A percentile compares a stretch with the other conserved stretches of the same genome.
Evolutionary conservation across 2,797 vertebrate species (phyloP).

Genomic region (Rhinogobio ventralis): DNA sequence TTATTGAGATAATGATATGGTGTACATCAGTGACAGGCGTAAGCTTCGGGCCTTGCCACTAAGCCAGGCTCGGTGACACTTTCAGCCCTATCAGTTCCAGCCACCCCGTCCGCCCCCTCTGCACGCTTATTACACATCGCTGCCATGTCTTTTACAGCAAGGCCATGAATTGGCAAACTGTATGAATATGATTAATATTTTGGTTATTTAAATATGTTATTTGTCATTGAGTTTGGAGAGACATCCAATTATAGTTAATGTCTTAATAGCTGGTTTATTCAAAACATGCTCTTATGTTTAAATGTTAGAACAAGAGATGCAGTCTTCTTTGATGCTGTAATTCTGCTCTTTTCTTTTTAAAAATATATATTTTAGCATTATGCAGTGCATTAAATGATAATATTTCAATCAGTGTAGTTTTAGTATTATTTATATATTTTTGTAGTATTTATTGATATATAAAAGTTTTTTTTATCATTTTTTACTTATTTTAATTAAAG

Average conservation of each 20-base stretch:
- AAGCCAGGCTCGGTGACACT: conserved; percentile 30
- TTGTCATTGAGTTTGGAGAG: conserved; percentile 19
- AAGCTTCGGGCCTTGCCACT: conserved; percentile 64
- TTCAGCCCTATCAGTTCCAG: conserved; percentile 28
- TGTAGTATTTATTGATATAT: neutral
- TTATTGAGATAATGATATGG: conserved; percentile 84
- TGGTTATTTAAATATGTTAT: conserved; percentile 28
- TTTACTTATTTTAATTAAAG: neutral
- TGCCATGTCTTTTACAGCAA: conserved; percentile 3
- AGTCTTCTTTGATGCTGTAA: neutral
- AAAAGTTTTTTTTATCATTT: too few species aligned
- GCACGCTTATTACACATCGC: conserved; percentile 19
- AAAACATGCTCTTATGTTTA: neutral
- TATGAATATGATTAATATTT: conserved; percentile 28
- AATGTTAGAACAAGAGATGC: neutral
- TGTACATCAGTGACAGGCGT: conserved; percentile 80
- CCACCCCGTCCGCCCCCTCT: neutral
- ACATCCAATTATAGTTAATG: conserved; percentile 29
- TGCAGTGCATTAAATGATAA: conserved; percentile 46
- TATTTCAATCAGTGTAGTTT: neutral
- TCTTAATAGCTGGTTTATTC: conserved; percentile 37
- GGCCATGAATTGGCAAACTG: conserved; percentile 1
- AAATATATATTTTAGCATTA: conserved; percentile 30
- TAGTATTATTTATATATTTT: neutral
- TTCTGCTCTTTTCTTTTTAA: neutral